A percentile compares a stretch with the other conserved stretches of the same genome.
These are phyloP conservation scores for Sebastes itinus DNA, from an alignment of 2,797 vertebrate genomes.

Conservation along the genomic window DNA sequence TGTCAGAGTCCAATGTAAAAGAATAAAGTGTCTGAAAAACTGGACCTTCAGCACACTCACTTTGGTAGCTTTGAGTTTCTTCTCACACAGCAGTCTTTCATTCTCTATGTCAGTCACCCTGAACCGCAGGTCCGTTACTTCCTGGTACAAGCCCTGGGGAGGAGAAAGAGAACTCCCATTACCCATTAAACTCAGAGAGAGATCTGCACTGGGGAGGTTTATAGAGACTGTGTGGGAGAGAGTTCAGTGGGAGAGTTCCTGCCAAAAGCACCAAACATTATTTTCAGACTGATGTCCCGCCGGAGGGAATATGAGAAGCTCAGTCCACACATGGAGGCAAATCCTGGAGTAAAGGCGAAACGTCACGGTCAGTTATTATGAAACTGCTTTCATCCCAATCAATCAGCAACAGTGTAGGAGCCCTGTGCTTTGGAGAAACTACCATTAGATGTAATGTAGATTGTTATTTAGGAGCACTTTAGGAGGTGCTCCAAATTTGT, in stretches of 20 bases:
- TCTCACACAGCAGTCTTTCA: conserved; percentile 91
- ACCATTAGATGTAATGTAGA: not conserved
- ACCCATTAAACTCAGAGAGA: conserved; percentile 22
- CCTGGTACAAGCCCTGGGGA: conserved; percentile 89
- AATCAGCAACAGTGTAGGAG: conserved; percentile 4
- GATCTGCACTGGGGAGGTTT: conserved; percentile 5
- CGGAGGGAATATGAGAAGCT: conserved; percentile 36
- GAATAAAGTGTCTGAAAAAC: not conserved
- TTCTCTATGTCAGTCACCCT: conserved; percentile 89
- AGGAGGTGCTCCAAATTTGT: no score
- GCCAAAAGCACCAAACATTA: conserved; percentile 42
- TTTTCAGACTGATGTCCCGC: conserved; percentile 32
- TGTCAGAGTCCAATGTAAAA: not conserved
- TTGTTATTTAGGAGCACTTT: not conserved
- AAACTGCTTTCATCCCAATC: conserved; percentile 27
- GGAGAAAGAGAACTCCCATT: conserved; percentile 36
- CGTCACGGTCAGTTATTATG: conserved; percentile 3
- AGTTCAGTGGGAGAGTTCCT: conserved; percentile 7
- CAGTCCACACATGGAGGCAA: conserved; percentile 34
- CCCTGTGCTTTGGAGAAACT: not conserved
- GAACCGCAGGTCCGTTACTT: conserved; percentile 89
- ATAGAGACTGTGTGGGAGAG: conserved; percentile 32
- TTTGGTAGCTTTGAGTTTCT: conserved; percentile 89
- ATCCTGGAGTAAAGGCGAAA: conserved; percentile 1
- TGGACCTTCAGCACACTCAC: conserved; percentile 78